phyloP scores from a whole-genome alignment of 2,113 vertebrate species.

The Etheostoma cragini region DNA sequence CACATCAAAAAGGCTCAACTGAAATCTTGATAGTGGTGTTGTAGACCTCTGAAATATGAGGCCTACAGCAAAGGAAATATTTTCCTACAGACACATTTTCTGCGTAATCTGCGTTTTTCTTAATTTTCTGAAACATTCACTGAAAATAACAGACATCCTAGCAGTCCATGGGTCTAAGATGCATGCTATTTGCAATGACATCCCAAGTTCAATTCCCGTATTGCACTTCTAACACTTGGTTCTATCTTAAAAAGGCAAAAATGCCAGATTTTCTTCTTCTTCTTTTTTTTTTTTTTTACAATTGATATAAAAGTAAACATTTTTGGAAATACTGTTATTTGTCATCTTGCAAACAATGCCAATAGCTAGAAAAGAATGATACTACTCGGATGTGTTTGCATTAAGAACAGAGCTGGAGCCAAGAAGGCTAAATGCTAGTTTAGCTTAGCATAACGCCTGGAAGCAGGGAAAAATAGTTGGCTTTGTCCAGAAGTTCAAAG shows the following conservation, averaged over 20 bases:
- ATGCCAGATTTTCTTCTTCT: background rate
- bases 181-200: background rate
- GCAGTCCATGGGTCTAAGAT: background rate
- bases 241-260: background rate
- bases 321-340: background rate
- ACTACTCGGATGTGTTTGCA: too few relatives aligned
- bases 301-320: background rate
- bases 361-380: background rate
- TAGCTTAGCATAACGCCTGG: too few relatives aligned
- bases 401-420: too few relatives aligned
- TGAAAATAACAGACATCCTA: background rate
- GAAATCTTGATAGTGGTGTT: slow-evolving; percentile 26
- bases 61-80: background rate
- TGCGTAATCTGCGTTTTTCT: slow-evolving; percentile 3
- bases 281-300: background rate
- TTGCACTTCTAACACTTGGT: background rate
- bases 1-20: slow-evolving; percentile 38
- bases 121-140: slow-evolving; percentile 7
- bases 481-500: too few relatives aligned
- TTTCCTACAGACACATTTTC: slow-evolving; percentile 6
- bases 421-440: too few relatives aligned
- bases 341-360: background rate
- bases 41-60: slow-evolving; percentile 31
- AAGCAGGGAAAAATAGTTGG: too few relatives aligned
- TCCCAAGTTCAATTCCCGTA: background rate